Evolutionary conservation across 1,140 invertebrate species (phyloP).

Genomic region (Metaphire vulgaris): DNA sequence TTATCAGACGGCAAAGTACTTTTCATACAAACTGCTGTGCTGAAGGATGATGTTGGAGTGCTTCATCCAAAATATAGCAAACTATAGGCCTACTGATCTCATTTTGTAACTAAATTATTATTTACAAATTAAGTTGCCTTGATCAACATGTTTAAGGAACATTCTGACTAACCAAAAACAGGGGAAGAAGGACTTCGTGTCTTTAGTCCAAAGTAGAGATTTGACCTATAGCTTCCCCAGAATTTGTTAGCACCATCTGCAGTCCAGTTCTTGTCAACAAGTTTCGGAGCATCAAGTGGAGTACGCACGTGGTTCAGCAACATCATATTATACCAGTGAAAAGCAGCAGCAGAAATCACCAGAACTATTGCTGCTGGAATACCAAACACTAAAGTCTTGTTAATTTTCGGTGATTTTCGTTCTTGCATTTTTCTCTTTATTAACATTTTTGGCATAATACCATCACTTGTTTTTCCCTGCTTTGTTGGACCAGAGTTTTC

Average conservation of each 20-base stretch:
- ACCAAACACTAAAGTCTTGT: not conserved
- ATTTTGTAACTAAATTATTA: too few species aligned
- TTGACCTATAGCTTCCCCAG: slow-evolving; percentile 86
- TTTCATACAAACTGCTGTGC: too few species aligned
- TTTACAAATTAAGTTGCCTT: too few species aligned
- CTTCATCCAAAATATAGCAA: not conserved
- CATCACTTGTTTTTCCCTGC: not conserved
- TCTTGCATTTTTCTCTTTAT: not conserved
- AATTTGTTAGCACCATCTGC: slow-evolving; percentile 70
- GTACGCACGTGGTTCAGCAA: slow-evolving; percentile 80
- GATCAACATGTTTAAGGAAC: too few species aligned
- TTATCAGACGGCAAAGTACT: too few species aligned
- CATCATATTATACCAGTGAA: slow-evolving; percentile 72
- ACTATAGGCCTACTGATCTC: too few species aligned
- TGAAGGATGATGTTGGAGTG: too few species aligned
- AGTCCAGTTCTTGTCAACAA: slow-evolving; percentile 57
- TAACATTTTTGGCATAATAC: not conserved
- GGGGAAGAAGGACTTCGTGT: slow-evolving; percentile 78
- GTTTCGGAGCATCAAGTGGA: slow-evolving; percentile 69
- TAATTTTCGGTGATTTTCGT: not conserved
- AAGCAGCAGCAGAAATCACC: slow-evolving; percentile 56
- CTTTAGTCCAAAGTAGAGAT: slow-evolving; percentile 73
- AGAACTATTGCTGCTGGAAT: not conserved
- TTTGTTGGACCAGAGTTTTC: too few species aligned
- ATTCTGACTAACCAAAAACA: slow-evolving; percentile 68